Conservation (phyloP, 2,888 invertebrate species). For the Pachymerium ferrugineum region DNA sequence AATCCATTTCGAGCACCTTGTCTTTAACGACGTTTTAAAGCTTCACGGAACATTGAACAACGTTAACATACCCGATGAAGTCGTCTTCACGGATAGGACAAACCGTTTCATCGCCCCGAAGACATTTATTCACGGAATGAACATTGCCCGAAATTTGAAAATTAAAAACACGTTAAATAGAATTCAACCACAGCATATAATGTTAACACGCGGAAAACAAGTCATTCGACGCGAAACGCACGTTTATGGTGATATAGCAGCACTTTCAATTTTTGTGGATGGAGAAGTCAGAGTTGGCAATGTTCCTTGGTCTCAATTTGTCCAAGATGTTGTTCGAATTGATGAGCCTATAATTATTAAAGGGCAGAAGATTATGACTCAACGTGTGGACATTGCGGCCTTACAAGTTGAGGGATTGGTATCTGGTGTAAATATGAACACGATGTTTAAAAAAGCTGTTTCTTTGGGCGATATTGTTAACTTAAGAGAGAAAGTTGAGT, state of each 20-base stretch:
- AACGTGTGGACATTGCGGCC: neutral
- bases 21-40: neutral
- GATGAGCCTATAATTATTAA: neutral
- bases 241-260: neutral
- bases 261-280: neutral
- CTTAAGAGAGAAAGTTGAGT: neutral
- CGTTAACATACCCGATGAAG: neutral
- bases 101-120: constrained; percentile 25
- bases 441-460: neutral
- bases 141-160: neutral
- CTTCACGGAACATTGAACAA: constrained; percentile 17
- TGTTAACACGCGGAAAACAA: constrained; percentile 30
- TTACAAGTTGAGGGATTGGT: neutral
- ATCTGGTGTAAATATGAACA: neutral
- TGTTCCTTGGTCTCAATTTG: constrained; percentile 11
- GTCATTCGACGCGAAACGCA: neutral
- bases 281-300: neutral
- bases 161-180: constrained; percentile 1
- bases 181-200: neutral
- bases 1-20: neutral
- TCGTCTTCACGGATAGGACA: constrained; percentile 9
- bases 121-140: neutral
- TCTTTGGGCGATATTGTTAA: neutral
- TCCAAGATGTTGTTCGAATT: neutral
- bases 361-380: neutral